Percentiles rank a stretch among this genome's conserved stretches.
Conservation (phyloP, 2,113 vertebrate genomes). For the Neolamprologus brichardi region DNA sequence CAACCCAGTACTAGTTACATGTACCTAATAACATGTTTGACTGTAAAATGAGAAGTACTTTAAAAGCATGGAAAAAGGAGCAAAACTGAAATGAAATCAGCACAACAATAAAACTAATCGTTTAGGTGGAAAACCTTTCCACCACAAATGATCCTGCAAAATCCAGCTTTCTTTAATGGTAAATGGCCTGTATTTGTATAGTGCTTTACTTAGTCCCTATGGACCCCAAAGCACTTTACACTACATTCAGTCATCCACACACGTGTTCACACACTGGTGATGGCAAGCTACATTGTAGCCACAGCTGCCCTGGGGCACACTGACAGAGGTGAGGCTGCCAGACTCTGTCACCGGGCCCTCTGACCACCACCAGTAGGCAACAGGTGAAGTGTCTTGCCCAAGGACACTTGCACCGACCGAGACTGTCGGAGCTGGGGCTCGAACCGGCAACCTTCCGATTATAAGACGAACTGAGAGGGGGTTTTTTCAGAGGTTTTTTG, state of each 20-base stretch:
- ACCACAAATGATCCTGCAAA: neutral
- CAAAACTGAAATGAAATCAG: neutral
- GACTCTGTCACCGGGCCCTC: neutral
- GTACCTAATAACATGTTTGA: neutral
- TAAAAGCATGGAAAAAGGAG: neutral
- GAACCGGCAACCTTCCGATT: neutral
- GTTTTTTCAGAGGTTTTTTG: neutral
- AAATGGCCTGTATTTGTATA: neutral
- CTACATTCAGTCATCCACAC: neutral
- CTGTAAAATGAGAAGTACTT: neutral
- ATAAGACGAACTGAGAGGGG: fast-evolving
- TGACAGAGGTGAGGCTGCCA: neutral
- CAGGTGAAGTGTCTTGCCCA: neutral
- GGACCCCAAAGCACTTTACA: neutral
- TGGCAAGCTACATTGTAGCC: neutral
- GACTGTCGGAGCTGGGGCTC: neutral
- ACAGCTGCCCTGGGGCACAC: fast-evolving
- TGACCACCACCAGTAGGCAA: neutral
- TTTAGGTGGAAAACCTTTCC: neutral
- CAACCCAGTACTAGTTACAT: neutral
- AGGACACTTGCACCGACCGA: neutral
- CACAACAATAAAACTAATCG: neutral
- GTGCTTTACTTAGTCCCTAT: neutral
- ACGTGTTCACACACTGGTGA: neutral
- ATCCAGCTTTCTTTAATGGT: neutral